These are phyloP conservation scores for Megalurothrips usitatus DNA, from an alignment of 2,888 invertebrate species.

Conservation along the genomic window DNA sequence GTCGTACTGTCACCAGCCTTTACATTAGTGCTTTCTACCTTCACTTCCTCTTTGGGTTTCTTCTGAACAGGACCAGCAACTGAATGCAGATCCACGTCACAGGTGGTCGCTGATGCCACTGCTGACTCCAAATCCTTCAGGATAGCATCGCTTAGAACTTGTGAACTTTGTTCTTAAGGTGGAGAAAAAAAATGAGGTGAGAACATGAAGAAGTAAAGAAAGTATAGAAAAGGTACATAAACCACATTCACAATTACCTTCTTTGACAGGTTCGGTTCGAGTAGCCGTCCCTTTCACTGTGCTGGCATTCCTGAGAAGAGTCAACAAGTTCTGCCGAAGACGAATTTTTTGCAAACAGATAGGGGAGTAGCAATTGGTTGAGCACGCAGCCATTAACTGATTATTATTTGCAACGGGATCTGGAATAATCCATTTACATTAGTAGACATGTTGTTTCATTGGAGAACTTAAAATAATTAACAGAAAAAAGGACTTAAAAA, in stretches of 20 bases:
- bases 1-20: slow-evolving; percentile 39
- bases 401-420: neutral
- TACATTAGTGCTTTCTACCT: slow-evolving; percentile 40
- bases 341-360: slow-evolving; percentile 69
- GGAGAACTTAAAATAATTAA: no score
- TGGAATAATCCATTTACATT: neutral
- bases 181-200: neutral
- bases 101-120: slow-evolving; percentile 58
- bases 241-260: slow-evolving; percentile 8
- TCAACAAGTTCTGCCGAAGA: slow-evolving; percentile 63
- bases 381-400: slow-evolving; percentile 39
- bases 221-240: neutral
- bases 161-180: neutral
- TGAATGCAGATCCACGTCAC: slow-evolving; percentile 44
- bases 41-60: slow-evolving; percentile 36
- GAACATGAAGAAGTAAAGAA: neutral
- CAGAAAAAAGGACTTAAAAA: no score
- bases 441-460: no score
- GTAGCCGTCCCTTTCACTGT: slow-evolving; percentile 35
- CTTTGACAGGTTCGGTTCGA: neutral
- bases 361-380: slow-evolving; percentile 70
- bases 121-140: slow-evolving; percentile 59
- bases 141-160: slow-evolving; percentile 49
- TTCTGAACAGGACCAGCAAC: slow-evolving; percentile 31
- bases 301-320: slow-evolving; percentile 47